Conservation (phyloP, 1,140 invertebrate species). For the Rhyacophila brunnea region DNA sequence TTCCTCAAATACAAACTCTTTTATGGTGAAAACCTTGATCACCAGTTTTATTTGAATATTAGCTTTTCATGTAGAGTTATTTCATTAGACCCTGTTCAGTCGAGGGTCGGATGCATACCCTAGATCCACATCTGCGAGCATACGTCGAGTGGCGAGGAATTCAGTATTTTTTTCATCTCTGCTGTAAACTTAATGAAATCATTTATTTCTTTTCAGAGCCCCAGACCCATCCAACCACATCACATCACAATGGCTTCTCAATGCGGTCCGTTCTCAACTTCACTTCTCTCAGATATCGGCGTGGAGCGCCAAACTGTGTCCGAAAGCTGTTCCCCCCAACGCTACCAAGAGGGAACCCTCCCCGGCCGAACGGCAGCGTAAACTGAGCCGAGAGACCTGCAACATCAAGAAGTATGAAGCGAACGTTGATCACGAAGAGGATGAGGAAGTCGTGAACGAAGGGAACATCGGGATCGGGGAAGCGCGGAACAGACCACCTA, state of each 20-base stretch:
- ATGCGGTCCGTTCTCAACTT: conserved; percentile 92
- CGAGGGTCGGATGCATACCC: too few relatives aligned
- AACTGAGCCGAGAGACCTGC: conserved; percentile 50
- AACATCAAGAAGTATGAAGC: conserved; percentile 53
- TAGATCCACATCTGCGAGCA: too few relatives aligned
- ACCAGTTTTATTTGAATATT: too few relatives aligned
- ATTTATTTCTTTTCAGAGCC: conserved; percentile 40
- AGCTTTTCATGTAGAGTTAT: too few relatives aligned
- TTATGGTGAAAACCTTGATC: too few relatives aligned
- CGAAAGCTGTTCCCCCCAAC: conserved; percentile 55
- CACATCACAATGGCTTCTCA: conserved; percentile 73
- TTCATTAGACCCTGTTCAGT: too few relatives aligned
- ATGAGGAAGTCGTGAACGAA: conserved; percentile 1
- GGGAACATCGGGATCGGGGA: conserved; percentile 5
- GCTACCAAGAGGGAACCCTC: conserved; percentile 46
- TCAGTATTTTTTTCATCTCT: too few relatives aligned
- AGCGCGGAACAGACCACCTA: conserved; percentile 50
- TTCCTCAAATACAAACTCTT: too few relatives aligned
- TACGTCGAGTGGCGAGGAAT: too few relatives aligned
- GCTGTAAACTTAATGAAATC: too few relatives aligned
- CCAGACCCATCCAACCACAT: conserved; percentile 51
- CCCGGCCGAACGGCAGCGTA: conserved; percentile 30
- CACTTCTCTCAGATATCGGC: conserved; percentile 95
- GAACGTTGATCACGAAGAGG: conserved; percentile 47
- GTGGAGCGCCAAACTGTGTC: conserved; percentile 62